A percentile compares a stretch with the other conserved stretches of the same genome.
Conservation (phyloP, 2,888 invertebrate genomes). For the Chymomyza caudatula region DNA sequence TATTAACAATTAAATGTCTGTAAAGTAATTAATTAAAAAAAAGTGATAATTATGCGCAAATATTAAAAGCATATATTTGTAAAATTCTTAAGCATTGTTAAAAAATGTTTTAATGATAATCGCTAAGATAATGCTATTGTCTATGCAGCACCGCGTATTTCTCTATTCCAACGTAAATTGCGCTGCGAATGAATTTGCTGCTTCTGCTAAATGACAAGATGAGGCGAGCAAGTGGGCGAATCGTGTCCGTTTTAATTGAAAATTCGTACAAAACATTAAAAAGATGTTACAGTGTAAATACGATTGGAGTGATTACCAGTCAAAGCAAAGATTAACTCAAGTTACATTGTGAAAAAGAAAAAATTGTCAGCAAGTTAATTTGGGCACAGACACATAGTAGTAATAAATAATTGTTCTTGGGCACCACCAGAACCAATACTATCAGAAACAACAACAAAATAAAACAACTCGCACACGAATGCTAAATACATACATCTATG, state of each 20-base stretch:
- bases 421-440: not conserved
- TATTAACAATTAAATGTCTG: constrained; percentile 2
- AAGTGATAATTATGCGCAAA: constrained; percentile 15
- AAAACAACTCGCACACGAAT: constrained; percentile 5
- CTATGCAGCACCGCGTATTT: constrained; percentile 53
- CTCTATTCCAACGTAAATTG: constrained; percentile 59
- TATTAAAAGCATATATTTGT: constrained; percentile 1
- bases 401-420: not conserved
- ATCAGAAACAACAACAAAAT: constrained; percentile 30
- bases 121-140: not conserved
- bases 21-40: constrained; percentile 2
- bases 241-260: constrained; percentile 34
- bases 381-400: not conserved
- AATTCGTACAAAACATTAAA: constrained; percentile 34
- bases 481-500: constrained; percentile 28
- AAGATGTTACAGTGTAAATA: constrained; percentile 28
- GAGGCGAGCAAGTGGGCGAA: constrained; percentile 50
- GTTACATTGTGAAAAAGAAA: constrained; percentile 8
- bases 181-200: constrained; percentile 48
- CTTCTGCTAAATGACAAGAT: constrained; percentile 44
- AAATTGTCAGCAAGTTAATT: constrained; percentile 1
- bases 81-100: not conserved
- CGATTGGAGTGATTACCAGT: not conserved
- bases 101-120: not conserved
- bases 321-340: not conserved